These are phyloP conservation scores for Paelopatides confundens DNA, from an alignment of 53 echinoderm and acorn worm genomes.

Conservation along the genomic window DNA sequence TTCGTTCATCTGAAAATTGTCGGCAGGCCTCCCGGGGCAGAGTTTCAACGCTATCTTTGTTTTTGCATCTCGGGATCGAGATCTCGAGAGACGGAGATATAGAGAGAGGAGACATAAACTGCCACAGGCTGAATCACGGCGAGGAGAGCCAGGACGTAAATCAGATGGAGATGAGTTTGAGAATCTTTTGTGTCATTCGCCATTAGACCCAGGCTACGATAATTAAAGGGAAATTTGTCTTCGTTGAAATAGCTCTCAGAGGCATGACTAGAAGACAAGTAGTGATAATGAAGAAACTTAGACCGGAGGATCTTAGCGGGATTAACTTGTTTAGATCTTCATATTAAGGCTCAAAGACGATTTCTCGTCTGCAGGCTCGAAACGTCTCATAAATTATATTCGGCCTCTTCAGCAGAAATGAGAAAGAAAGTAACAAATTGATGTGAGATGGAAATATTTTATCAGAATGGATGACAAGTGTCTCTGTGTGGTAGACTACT, in stretches of 20 bases:
- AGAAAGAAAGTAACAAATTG: too few relatives aligned
- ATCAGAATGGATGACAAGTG: too few relatives aligned
- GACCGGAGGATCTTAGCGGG: too few relatives aligned
- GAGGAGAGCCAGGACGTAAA: slow-evolving; percentile 1
- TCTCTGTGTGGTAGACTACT: too few relatives aligned
- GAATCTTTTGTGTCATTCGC: slow-evolving; percentile 24
- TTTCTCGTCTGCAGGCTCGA: too few relatives aligned
- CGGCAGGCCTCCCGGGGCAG: slow-evolving; percentile 11
- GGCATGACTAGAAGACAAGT: neutral
- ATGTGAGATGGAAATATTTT: too few relatives aligned
- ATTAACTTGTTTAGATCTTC: too few relatives aligned
- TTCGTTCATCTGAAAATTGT: slow-evolving; percentile 36
- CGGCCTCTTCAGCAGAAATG: too few relatives aligned
- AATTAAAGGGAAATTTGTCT: slow-evolving; percentile 35
- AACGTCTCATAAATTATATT: too few relatives aligned
- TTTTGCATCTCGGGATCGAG: neutral
- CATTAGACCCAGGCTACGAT: slow-evolving; percentile 23
- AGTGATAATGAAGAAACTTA: too few relatives aligned
- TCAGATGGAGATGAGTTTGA: neutral
- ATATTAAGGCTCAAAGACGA: too few relatives aligned
- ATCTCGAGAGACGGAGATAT: neutral
- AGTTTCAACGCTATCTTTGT: neutral
- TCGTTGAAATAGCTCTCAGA: neutral
- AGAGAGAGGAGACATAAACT: neutral
- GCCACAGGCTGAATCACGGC: slow-evolving; percentile 15